These are phyloP conservation scores for Aporophyla nigra DNA, from an alignment of 2,888 invertebrate genomes.

Conservation along the genomic window DNA sequence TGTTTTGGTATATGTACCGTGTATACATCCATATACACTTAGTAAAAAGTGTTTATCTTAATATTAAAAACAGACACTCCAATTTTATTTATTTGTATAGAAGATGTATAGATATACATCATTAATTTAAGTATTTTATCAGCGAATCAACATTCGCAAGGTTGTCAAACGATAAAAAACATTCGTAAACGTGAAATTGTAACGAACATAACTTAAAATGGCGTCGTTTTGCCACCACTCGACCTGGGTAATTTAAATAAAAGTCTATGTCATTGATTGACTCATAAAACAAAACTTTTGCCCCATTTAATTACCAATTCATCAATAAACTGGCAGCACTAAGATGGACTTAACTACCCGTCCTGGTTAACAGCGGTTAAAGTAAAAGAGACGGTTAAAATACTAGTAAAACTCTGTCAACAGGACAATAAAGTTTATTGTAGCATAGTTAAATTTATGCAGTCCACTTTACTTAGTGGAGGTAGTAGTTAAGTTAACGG, in stretches of 20 bases:
- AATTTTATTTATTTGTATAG: too few species aligned
- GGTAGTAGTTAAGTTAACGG: slow-evolving; percentile 37
- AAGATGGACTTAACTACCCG: slow-evolving; percentile 8
- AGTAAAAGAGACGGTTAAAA: slow-evolving; percentile 53
- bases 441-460: slow-evolving; percentile 56
- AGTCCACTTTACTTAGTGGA: slow-evolving; percentile 56
- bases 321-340: slow-evolving; percentile 38
- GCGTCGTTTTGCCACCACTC: not conserved
- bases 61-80: too few species aligned
- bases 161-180: not conserved
- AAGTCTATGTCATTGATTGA: slow-evolving; percentile 12
- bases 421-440: slow-evolving; percentile 41
- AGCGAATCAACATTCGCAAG: not conserved
- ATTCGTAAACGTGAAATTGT: not conserved
- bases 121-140: not conserved
- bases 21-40: too few species aligned
- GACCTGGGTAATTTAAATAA: slow-evolving; percentile 18
- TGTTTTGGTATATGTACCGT: too few species aligned
- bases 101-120: too few species aligned
- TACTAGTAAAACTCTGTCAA: slow-evolving; percentile 58
- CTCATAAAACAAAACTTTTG: slow-evolving; percentile 23
- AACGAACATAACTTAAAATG: slow-evolving; percentile 7
- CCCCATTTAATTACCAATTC: slow-evolving; percentile 1
- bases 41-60: too few species aligned
- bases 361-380: slow-evolving; percentile 35